A percentile compares a stretch with the other conserved stretches of the same genome.
These are phyloP conservation scores for Phenganax subtilis DNA, from an alignment of 92 coral and sea anemone genomes.

Conservation along the genomic window DNA sequence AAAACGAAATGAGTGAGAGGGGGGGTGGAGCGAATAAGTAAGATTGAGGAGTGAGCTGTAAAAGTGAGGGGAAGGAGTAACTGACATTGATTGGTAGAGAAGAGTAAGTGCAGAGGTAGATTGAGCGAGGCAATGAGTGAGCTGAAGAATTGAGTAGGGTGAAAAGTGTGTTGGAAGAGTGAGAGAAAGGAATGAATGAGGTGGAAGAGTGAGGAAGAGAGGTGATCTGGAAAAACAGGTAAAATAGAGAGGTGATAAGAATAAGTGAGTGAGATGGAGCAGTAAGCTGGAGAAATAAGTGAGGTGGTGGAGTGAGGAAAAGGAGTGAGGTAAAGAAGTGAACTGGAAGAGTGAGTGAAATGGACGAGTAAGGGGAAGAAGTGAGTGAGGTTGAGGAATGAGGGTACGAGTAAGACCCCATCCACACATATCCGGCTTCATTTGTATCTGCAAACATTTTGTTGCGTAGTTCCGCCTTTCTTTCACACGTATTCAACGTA, in stretches of 20 bases:
- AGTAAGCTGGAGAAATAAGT: background rate
- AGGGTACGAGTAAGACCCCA: too few relatives aligned
- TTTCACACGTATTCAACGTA: too few relatives aligned
- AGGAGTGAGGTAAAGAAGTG: conserved; percentile 35
- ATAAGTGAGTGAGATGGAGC: background rate
- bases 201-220: background rate
- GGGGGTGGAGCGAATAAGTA: too few relatives aligned
- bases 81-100: background rate
- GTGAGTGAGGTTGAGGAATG: conserved; percentile 32
- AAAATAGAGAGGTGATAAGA: background rate
- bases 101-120: background rate
- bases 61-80: background rate
- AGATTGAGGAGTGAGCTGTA: background rate
- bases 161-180: background rate
- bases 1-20: background rate
- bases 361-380: background rate
- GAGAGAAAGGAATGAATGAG: background rate
- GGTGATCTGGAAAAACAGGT: background rate
- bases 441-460: too few relatives aligned
- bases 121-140: background rate
- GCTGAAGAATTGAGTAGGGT: background rate
- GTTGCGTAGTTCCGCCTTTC: too few relatives aligned
- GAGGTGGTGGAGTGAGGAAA: conserved; percentile 8
- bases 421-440: too few relatives aligned
- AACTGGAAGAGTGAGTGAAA: conserved; percentile 28